phyloP scores from a whole-genome alignment of 1,140 invertebrate species.

The Drosophila lacteicornis region DNA sequence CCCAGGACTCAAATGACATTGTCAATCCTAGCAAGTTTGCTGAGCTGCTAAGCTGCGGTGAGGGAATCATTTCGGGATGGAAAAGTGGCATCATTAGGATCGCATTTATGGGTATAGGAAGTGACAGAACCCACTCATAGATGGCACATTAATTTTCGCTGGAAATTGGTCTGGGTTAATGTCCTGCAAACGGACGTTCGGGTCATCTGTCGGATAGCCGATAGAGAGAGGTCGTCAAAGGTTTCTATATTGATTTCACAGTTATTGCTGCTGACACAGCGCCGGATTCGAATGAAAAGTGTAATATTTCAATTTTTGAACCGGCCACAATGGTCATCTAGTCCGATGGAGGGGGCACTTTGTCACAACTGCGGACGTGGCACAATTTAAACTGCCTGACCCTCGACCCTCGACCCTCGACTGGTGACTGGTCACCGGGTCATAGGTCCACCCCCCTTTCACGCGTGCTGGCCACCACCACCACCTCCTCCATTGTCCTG shows the following conservation, averaged over 20 bases:
- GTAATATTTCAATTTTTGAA: conserved; percentile 82
- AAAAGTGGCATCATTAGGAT: conserved; percentile 59
- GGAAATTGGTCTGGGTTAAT: conserved; percentile 44
- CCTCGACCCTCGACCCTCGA: conserved; percentile 14
- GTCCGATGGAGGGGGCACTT: conserved; percentile 2
- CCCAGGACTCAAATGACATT: background rate
- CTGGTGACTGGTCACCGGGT: conserved; percentile 63
- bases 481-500: conserved; percentile 59
- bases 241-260: conserved; percentile 62
- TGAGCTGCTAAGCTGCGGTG: background rate
- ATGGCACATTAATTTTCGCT: conserved; percentile 59
- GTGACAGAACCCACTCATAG: conserved; percentile 56
- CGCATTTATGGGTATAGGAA: conserved; percentile 47
- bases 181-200: conserved; percentile 42
- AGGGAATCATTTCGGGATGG: background rate
- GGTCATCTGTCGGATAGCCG: conserved; percentile 62
- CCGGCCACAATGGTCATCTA: conserved; percentile 15
- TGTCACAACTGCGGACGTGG: conserved; percentile 64
- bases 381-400: conserved; percentile 73
- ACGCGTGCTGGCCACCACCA: conserved; percentile 44
- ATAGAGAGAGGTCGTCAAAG: conserved; percentile 34
- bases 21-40: background rate
- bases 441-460: conserved; percentile 49
- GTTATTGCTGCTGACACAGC: conserved; percentile 60
- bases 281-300: conserved; percentile 63